phyloP scores from a whole-genome alignment of 2,797 vertebrate species.

The Lophius americanus region DNA sequence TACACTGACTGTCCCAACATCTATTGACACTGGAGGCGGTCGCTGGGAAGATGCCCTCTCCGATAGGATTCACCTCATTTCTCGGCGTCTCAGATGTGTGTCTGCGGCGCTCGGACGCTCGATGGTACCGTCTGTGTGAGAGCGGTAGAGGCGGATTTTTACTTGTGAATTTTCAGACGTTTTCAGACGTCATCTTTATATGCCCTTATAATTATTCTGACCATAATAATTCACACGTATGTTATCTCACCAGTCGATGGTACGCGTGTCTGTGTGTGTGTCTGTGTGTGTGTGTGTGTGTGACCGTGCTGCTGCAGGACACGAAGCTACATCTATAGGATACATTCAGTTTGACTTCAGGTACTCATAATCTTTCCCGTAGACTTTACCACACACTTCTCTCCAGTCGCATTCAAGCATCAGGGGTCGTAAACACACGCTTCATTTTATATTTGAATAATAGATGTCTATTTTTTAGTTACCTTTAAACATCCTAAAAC shows the following conservation, averaged over 20 bases:
- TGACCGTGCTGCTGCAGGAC: slow-evolving; percentile 41
- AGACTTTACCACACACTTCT: slow-evolving; percentile 44
- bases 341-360: slow-evolving; percentile 48
- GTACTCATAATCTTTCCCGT: slow-evolving; percentile 28
- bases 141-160: no score
- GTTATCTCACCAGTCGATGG: slow-evolving; percentile 29
- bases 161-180: no score
- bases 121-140: slow-evolving; percentile 49
- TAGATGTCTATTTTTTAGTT: slow-evolving; percentile 65
- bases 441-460: slow-evolving; percentile 62
- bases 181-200: slow-evolving; percentile 37
- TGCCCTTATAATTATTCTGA: slow-evolving; percentile 28
- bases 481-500: slow-evolving; percentile 54
- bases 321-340: slow-evolving; percentile 27
- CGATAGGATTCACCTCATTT: slow-evolving; percentile 46
- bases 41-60: slow-evolving; percentile 22
- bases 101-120: slow-evolving; percentile 30
- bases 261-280: slow-evolving; percentile 7
- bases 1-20: slow-evolving; percentile 94
- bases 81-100: slow-evolving; percentile 37
- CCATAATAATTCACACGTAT: slow-evolving; percentile 32
- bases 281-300: background rate
- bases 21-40: slow-evolving; percentile 83
- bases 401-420: slow-evolving; percentile 58
- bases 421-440: slow-evolving; percentile 69